Conservation (phyloP, 1,140 invertebrate species). For the Cryptotermes secundus region DNA sequence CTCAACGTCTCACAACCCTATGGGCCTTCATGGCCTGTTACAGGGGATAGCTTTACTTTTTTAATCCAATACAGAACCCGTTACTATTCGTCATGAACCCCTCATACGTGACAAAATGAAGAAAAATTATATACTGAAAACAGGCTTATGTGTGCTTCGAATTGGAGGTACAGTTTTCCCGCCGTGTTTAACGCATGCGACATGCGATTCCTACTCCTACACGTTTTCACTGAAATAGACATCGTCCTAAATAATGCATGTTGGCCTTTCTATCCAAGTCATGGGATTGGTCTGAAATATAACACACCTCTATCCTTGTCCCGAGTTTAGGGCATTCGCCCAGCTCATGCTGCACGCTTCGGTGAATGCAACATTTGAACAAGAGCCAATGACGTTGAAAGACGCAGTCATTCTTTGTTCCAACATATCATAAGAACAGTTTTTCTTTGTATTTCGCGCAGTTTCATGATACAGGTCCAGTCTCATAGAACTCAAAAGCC, state of each 20-base stretch:
- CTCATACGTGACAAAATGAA: no score
- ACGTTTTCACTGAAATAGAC: neutral
- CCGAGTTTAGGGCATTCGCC: neutral
- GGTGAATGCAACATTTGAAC: neutral
- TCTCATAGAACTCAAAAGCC: no score
- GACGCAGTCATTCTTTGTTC: neutral
- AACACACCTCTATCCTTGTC: neutral
- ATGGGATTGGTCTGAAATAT: constrained; percentile 40
- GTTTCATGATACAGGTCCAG: no score
- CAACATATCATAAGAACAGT: neutral
- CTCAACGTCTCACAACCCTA: no score
- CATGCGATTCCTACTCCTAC: neutral
- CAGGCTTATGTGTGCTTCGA: no score
- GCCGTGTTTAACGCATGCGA: neutral
- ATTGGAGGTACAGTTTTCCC: no score
- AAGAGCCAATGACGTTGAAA: neutral
- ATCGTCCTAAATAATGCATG: constrained; percentile 29
- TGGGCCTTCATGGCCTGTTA: no score
- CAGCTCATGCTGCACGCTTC: neutral
- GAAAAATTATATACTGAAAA: no score
- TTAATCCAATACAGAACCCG: no score
- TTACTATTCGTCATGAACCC: no score
- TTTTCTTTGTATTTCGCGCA: no score
- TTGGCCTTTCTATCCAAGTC: constrained; percentile 48
- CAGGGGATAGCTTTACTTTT: no score